Conservation (phyloP, 1,140 invertebrate species). For the Brachionus angularis region DNA sequence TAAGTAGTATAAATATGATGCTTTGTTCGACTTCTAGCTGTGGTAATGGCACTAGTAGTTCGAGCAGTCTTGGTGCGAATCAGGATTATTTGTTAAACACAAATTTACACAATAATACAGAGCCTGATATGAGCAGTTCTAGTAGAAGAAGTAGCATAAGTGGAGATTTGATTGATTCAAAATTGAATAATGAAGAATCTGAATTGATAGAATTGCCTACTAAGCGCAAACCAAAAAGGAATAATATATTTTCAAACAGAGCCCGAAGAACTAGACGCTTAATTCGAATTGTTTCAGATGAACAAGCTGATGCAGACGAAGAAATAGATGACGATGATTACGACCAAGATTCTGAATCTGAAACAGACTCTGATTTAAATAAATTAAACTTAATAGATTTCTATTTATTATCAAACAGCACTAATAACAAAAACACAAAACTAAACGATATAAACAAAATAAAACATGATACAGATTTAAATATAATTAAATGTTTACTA, state of each 20-base stretch:
- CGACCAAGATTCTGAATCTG: slow-evolving; percentile 2
- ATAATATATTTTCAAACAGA: background rate
- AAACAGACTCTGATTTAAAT: background rate
- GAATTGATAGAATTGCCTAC: too few species aligned
- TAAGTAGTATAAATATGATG: slow-evolving; percentile 22
- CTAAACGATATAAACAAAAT: too few species aligned
- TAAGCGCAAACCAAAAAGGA: background rate
- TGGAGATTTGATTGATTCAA: background rate
- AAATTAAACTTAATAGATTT: too few species aligned
- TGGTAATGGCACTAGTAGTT: slow-evolving; percentile 18
- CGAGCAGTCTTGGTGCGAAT: slow-evolving; percentile 16
- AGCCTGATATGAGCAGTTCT: background rate
- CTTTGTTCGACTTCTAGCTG: slow-evolving; percentile 14
- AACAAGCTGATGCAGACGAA: background rate
- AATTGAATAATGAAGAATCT: background rate
- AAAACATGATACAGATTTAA: too few species aligned
- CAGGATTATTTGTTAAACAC: background rate
- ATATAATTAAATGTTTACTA: too few species aligned
- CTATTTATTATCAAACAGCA: too few species aligned
- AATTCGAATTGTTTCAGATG: background rate
- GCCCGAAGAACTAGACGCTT: background rate
- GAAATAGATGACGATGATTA: slow-evolving; percentile 11
- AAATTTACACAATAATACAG: background rate
- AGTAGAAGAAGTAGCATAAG: slow-evolving; percentile 21
- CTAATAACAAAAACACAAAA: too few species aligned